Base-by-base conservation (phyloP, 2,888 invertebrate species). In the Glaucopsyche alexis region DNA sequence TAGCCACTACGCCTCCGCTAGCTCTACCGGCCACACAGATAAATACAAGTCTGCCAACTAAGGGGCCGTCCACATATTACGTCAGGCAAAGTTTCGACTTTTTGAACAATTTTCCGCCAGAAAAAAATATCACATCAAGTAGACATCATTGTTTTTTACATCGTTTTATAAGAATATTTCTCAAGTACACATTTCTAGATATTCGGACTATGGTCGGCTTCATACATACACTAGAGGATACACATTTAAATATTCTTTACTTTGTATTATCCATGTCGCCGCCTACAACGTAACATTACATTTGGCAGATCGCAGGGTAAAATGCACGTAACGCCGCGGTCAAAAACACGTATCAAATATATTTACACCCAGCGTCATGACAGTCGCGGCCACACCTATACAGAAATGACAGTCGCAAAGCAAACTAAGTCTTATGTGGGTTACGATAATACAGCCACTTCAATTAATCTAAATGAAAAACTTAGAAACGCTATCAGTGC, bases 251-350 rank as follows among this genome's bases (percentile, higher is more conserved):
- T 8, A 1, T n/a, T 16, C n/a, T 8, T 52, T 16, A 60, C 9
- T 7, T 45, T 52, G 52, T 71, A 76, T 75, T 76, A 78, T 78
- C 78, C 78, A 80, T 80, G 77, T 78, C 76, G 71, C 67, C 77
- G 80, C 74, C 89, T 88, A 91, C 84, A 89, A 88, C 87, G 87
- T 88, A 87, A 90, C 85, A 90, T 87, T 89, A 89, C 84, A 89
- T 93, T 92, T 93, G 92, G 92, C 92, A 91, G 91, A 90, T 88
- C 86, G 91, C 91, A 89, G 90, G 90, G 91, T 91, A 90, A 91
- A 91, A 91, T 91, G 91, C 91, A 90, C 87, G 88, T 89, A 89
- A 87, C 84, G 85, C 82, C 82, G 81, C 82, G 85, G 85, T 87
- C 87, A 29, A 29, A 29, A 87, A 87, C 85, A 86, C 83, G 81